Base-by-base conservation (phyloP, 2,888 invertebrate genomes). In the Drosophila setosimentum region DNA sequence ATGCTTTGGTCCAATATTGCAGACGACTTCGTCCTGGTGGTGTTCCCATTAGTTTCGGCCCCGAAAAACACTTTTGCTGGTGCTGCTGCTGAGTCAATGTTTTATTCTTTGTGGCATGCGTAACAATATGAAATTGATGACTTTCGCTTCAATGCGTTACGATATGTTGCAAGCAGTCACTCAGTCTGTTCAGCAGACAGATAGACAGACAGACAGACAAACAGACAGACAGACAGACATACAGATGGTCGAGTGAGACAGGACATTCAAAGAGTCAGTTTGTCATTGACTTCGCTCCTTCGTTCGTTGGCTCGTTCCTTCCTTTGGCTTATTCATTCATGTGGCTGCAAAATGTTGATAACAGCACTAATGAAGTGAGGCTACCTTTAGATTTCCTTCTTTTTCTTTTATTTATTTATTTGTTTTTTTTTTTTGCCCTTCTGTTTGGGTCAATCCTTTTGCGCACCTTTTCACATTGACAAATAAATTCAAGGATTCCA, bases 61-160 rank as follows among this genome's bases (percentile, higher is more conserved):
- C 45, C 61, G 8, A 18, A 48, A 16, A 13, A 6, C 40, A 21
- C 10, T 21, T n/a, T 11, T n/a, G 49, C 18, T 29, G 10, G 29
- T 18, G 29, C 48, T 54, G 54, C 29, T 57, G 42, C 57, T 57
- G 57, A 51, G 54, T 53, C 61, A 61, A 73, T 76, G 69, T 71
- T 72, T 80, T 71, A 73, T 78, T 76, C 76, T 76, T 78, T 79
- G 87, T 78, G 86, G 88, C 82, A 88, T 87, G 88, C 87, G 89
- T 88, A 89, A 88, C 87, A 88, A 89, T 88, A 88, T 88, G 87
- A 88, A 89, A 89, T 88, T 88, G 87, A 88, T 88, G 87, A 88
- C 89, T 88, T 89, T 87, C 87, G 87, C 85, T 82, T 76, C 82
- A 76, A 80, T 87, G 80, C 84, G 80, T 80, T 83, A 68, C 86